Evolutionary conservation across 2,888 invertebrate genomes (phyloP).

Genomic region (Sepioteuthis lessoniana): DNA sequence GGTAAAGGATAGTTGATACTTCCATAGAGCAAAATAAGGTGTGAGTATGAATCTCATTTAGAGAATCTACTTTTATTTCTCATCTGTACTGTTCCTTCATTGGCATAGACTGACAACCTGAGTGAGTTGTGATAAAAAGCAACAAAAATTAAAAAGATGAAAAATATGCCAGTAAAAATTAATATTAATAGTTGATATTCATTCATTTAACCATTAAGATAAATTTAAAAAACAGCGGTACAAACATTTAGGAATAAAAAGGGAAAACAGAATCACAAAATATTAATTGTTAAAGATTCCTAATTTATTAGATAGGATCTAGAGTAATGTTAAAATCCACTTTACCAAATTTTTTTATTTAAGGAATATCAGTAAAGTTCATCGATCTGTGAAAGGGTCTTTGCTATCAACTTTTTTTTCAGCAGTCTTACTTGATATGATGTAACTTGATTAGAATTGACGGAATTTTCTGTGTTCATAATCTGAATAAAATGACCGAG

Average conservation of each 20-base stretch:
- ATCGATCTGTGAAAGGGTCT: background rate
- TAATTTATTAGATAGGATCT: background rate
- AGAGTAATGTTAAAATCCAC: background rate
- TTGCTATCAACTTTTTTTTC: background rate
- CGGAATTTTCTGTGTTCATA: background rate
- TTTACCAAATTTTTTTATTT: background rate
- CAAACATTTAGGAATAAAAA: background rate
- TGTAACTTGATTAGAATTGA: background rate
- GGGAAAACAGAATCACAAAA: background rate
- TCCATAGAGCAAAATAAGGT: too few species aligned
- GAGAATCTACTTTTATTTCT: too few species aligned
- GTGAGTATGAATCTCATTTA: too few species aligned
- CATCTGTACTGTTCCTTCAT: too few species aligned
- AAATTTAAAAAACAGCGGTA: background rate
- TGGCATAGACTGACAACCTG: too few species aligned
- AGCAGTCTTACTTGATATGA: background rate
- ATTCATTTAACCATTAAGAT: too few species aligned
- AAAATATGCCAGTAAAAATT: too few species aligned
- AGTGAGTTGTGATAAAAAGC: too few species aligned
- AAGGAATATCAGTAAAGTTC: background rate
- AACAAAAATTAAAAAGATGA: too few species aligned
- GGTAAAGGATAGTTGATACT: too few species aligned
- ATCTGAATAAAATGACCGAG: background rate
- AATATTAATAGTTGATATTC: too few species aligned
- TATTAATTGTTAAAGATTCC: background rate